Evolutionary conservation across 2,797 vertebrate genomes (phyloP).

Genomic region (Myotis planiceps): DNA sequence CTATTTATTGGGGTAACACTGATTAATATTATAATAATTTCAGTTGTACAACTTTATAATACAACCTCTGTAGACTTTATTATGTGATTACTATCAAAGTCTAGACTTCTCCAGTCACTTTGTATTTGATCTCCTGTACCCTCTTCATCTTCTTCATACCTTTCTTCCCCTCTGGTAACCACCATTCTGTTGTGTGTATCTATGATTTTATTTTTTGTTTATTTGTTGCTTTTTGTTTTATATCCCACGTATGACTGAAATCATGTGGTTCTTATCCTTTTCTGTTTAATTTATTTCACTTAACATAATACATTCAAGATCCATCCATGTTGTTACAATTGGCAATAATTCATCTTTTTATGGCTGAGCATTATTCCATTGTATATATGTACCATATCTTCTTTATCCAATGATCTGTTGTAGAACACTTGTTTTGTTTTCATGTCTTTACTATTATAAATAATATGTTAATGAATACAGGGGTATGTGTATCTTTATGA

Average conservation of each 20-base stretch:
- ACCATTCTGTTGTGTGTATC: neutral
- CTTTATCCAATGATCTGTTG: neutral
- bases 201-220: neutral
- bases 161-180: neutral
- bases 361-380: neutral
- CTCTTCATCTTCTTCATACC: neutral
- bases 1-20: neutral
- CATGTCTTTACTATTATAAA: neutral
- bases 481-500: neutral
- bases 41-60: neutral
- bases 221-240: neutral
- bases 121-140: neutral
- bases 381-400: neutral
- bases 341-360: neutral
- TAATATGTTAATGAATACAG: neutral
- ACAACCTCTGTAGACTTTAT: neutral
- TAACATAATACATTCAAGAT: neutral
- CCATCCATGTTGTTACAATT: neutral
- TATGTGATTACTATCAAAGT: neutral
- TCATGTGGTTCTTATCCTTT: neutral
- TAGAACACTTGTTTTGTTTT: neutral
- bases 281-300: neutral
- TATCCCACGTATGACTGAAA: neutral
- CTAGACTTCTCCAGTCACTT: neutral
- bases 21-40: neutral